These are phyloP conservation scores for Thelaira solivaga DNA, from an alignment of 2,888 invertebrate species.

Conservation along the genomic window DNA sequence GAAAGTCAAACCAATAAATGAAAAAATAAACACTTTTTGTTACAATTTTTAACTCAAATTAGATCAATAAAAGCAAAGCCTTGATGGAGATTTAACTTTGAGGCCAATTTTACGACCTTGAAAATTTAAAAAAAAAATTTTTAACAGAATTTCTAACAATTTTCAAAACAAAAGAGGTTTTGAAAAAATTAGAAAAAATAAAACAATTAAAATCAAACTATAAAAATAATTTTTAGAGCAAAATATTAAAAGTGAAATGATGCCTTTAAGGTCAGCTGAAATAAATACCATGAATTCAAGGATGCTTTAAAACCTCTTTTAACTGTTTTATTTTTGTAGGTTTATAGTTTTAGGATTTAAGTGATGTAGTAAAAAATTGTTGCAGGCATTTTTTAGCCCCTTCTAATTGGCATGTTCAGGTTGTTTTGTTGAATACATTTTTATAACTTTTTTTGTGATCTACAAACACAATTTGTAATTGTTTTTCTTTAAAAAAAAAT, in stretches of 20 bases:
- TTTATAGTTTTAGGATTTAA: slow-evolving; percentile 63
- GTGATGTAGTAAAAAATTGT: neutral
- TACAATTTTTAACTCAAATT: slow-evolving; percentile 14
- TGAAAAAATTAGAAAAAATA: neutral
- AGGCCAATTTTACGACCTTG: neutral
- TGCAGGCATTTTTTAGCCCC: slow-evolving; percentile 50
- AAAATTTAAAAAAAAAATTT: neutral
- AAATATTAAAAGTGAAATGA: slow-evolving; percentile 3
- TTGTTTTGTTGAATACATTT: too few relatives aligned
- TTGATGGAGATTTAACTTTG: slow-evolving; percentile 9
- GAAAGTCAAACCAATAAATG: slow-evolving; percentile 24
- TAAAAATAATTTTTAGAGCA: slow-evolving; percentile 26
- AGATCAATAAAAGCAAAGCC: slow-evolving; percentile 16
- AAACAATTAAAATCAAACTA: neutral
- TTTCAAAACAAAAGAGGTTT: neutral
- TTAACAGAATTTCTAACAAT: neutral
- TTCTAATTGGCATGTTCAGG: slow-evolving; percentile 28
- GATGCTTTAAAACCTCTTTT: too few relatives aligned
- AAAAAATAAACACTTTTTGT: neutral
- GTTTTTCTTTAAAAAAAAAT: slow-evolving; percentile 62
- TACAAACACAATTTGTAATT: slow-evolving; percentile 66
- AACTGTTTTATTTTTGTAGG: slow-evolving; percentile 9
- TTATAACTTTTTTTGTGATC: slow-evolving; percentile 55
- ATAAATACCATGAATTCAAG: too few relatives aligned
- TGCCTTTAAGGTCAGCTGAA: neutral